Percentiles rank a stretch among this genome's conserved stretches.
Conservation (phyloP, 2,113 vertebrate genomes). For the Microcebus jonahi region DNA sequence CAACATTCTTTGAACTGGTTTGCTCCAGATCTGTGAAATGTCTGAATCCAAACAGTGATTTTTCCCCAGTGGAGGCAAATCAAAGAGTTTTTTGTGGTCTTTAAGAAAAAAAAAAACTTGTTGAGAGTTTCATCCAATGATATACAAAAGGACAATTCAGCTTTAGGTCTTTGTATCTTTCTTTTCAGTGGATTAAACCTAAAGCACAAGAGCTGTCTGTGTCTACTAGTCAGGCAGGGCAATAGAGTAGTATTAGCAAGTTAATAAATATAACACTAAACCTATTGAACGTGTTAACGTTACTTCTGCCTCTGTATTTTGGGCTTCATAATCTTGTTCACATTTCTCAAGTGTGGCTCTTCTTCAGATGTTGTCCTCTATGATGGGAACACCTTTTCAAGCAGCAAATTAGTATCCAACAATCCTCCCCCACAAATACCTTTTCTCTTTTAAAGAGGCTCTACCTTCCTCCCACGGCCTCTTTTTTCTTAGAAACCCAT, state of each 20-base stretch:
- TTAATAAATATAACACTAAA: slow-evolving; percentile 55
- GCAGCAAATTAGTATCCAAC: slow-evolving; percentile 42
- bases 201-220: slow-evolving; percentile 3
- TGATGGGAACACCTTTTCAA: slow-evolving; percentile 28
- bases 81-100: slow-evolving; percentile 17
- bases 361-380: slow-evolving; percentile 48
- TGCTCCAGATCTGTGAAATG: slow-evolving; percentile 48
- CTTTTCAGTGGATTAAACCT: slow-evolving; percentile 48
- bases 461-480: slow-evolving; percentile 16
- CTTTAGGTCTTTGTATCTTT: slow-evolving; percentile 53
- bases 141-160: slow-evolving; percentile 27
- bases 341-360: slow-evolving; percentile 47
- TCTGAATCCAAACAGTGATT: slow-evolving; percentile 34
- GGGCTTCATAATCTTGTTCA: not conserved
- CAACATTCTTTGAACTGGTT: slow-evolving; percentile 35
- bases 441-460: not conserved
- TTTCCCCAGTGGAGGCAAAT: slow-evolving; percentile 44
- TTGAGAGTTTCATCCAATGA: slow-evolving; percentile 46
- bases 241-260: slow-evolving; percentile 39
- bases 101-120: not conserved
- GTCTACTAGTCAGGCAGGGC: not conserved
- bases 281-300: not conserved
- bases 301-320: slow-evolving; percentile 36
- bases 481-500: slow-evolving; percentile 1
- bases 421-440: not conserved